Conservation (phyloP, 2,888 invertebrate genomes). For the Chaetogeoica ovagalla region DNA sequence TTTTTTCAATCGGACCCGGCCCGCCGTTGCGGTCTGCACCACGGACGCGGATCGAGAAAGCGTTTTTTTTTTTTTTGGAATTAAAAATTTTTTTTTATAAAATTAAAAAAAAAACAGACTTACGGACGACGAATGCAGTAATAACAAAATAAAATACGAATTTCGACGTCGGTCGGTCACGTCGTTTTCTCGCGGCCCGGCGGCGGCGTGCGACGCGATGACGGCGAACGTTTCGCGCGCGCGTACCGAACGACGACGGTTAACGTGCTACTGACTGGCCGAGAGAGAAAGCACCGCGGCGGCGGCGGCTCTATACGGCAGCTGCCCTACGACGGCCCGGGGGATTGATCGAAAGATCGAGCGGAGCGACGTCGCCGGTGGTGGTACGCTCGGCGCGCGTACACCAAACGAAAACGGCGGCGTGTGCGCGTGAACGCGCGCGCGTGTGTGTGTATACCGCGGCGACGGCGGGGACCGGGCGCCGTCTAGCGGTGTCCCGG, state of each 20-base stretch:
- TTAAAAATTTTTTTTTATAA: too few species aligned
- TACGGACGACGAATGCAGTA: too few species aligned
- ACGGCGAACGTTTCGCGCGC: neutral
- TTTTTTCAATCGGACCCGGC: too few species aligned
- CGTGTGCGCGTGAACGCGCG: too few species aligned
- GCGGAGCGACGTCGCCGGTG: slow-evolving; percentile 40
- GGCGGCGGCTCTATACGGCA: neutral
- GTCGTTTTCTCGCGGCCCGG: neutral
- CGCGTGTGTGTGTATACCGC: too few species aligned
- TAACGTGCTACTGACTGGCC: neutral
- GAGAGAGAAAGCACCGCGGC: neutral
- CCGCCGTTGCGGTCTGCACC: too few species aligned
- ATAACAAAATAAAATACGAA: too few species aligned
- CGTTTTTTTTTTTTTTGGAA: too few species aligned
- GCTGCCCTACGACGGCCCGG: slow-evolving; percentile 26
- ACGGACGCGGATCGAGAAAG: neutral
- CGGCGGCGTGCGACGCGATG: neutral
- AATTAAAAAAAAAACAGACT: too few species aligned
- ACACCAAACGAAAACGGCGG: neutral
- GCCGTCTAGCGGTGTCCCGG: slow-evolving; percentile 47
- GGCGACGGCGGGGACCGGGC: slow-evolving; percentile 37
- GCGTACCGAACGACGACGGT: neutral
- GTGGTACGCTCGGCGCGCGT: slow-evolving; percentile 27
- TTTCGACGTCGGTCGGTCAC: too few species aligned
- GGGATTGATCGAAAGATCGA: slow-evolving; percentile 52